Conservation (phyloP, 2,113 vertebrate genomes). For the Seriola quinqueradiata region DNA sequence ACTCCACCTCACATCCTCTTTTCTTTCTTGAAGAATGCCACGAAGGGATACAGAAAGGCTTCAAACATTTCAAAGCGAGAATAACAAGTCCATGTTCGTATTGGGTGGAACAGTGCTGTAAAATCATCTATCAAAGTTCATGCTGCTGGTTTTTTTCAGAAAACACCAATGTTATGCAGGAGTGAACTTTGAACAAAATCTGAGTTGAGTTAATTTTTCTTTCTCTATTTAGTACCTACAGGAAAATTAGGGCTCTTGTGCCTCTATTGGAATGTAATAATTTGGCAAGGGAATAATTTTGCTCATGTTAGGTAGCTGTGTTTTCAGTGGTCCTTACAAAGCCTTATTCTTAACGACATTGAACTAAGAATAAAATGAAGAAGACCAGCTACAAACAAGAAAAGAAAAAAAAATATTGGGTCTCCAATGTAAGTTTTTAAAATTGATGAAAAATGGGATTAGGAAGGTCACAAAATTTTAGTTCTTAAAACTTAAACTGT, state of each 20-base stretch:
- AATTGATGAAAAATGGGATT: no score
- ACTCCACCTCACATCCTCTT: not conserved
- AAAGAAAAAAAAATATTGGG: no score
- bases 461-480: no score
- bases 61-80: constrained; percentile 28
- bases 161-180: not conserved
- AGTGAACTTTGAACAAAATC: not conserved
- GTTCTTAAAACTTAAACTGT: no score
- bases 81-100: constrained; percentile 10
- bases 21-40: constrained; percentile 9
- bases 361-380: not conserved
- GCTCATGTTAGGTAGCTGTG: not conserved
- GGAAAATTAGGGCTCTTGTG: not conserved
- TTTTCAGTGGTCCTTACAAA: not conserved
- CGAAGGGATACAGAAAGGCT: constrained; percentile 13
- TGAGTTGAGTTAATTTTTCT: not conserved
- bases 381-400: no score
- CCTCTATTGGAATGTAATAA: not conserved
- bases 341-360: not conserved
- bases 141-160: not conserved
- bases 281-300: no score
- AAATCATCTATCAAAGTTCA: constrained; percentile 30
- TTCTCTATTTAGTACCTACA: not conserved
- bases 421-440: no score
- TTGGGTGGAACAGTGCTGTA: not conserved